Evolutionary conservation across 2,888 invertebrate species (phyloP).

Genomic region (Chaitophorus viminalis): DNA sequence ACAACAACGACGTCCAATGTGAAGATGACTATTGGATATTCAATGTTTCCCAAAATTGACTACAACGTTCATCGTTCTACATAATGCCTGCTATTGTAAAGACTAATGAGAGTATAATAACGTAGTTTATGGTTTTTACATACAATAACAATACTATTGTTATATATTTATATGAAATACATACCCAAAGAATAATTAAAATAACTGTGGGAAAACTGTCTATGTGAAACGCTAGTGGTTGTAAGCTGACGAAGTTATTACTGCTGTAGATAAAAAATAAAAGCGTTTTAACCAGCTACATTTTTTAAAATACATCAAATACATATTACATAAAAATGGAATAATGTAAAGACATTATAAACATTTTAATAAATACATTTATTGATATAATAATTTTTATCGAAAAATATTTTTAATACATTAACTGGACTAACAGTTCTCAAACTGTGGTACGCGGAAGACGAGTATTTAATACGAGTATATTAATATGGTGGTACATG

Average conservation of each 20-base stretch:
- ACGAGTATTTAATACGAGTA: too few relatives aligned
- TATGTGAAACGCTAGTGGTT: neutral
- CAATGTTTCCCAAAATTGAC: conserved; percentile 31
- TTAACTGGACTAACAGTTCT: too few relatives aligned
- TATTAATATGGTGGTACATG: too few relatives aligned
- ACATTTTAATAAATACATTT: too few relatives aligned
- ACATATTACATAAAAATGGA: too few relatives aligned
- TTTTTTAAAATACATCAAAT: too few relatives aligned
- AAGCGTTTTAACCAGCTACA: neutral
- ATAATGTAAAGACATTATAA: too few relatives aligned
- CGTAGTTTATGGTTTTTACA: neutral
- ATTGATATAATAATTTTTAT: too few relatives aligned
- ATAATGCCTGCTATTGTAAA: neutral
- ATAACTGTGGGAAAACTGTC: neutral
- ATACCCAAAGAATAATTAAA: conserved; percentile 19
- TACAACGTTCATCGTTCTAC: neutral
- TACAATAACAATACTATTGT: neutral
- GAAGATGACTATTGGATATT: conserved; percentile 14
- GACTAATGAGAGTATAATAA: neutral
- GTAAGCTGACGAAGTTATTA: neutral
- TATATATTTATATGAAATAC: neutral
- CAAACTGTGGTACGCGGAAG: too few relatives aligned
- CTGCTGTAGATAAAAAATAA: neutral
- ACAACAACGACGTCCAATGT: neutral
- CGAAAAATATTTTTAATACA: too few relatives aligned